A percentile compares a stretch with the other conserved stretches of the same genome.
These are phyloP conservation scores for Amphilophus citrinellus DNA, from an alignment of 2,113 vertebrate species.

Conservation along the genomic window DNA sequence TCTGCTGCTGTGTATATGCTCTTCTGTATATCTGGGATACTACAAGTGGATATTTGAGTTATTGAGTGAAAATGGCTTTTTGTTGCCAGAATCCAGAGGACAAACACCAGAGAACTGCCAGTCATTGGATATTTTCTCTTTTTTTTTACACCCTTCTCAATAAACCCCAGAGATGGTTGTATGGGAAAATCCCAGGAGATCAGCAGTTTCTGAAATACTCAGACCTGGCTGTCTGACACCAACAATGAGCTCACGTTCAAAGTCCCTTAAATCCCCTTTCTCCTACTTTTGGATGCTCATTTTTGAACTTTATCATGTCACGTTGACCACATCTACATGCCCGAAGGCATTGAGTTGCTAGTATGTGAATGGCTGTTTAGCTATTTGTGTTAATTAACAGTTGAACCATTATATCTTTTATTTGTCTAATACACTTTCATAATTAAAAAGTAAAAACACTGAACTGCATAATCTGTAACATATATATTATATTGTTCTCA, in stretches of 20 bases:
- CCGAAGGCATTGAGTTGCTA: too few relatives aligned
- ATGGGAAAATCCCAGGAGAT: too few relatives aligned
- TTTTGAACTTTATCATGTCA: too few relatives aligned
- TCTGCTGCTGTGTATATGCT: background rate
- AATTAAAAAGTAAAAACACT: background rate
- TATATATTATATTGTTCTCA: background rate
- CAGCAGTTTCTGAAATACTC: background rate
- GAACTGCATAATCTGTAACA: background rate
- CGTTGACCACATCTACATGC: too few relatives aligned
- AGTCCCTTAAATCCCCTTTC: too few relatives aligned
- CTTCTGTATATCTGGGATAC: background rate
- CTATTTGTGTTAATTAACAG: too few relatives aligned
- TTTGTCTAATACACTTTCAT: background rate
- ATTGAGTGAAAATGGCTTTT: background rate
- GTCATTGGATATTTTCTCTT: background rate
- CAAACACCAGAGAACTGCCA: background rate
- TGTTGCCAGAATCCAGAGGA: background rate
- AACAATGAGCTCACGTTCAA: too few relatives aligned
- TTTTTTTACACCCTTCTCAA: background rate
- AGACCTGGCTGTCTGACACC: too few relatives aligned
- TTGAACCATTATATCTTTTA: too few relatives aligned
- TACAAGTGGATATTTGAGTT: background rate
- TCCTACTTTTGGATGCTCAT: too few relatives aligned
- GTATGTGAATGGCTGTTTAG: too few relatives aligned
- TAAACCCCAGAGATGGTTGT: too few relatives aligned